A percentile compares a stretch with the other conserved stretches of the same genome.
Conservation (phyloP, 2,113 vertebrate genomes). For the Gnathonemus echidnorhynchus region DNA sequence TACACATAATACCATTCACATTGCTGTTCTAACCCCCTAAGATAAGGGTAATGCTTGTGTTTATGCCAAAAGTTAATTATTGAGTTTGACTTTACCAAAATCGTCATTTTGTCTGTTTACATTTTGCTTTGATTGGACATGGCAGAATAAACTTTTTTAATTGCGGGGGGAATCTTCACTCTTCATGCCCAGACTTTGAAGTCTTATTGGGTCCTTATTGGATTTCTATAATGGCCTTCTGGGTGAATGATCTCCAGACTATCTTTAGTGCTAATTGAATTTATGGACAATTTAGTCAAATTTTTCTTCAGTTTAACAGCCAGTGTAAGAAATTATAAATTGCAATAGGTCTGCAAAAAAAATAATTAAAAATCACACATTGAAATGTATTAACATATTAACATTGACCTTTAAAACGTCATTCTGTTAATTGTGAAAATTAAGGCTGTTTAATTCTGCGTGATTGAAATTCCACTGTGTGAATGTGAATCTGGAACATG, state of each 20-base stretch:
- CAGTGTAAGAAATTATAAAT: background rate
- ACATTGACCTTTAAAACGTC: background rate
- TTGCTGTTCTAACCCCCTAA: background rate
- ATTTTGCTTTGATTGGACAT: background rate
- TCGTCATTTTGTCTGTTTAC: background rate
- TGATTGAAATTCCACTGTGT: background rate
- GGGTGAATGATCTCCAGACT: background rate
- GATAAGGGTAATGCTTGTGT: background rate
- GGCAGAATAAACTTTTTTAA: background rate
- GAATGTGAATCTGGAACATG: background rate
- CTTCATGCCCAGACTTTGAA: background rate
- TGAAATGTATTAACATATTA: background rate
- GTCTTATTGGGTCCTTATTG: constrained; percentile 3
- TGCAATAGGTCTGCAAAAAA: background rate
- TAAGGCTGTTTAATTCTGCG: background rate
- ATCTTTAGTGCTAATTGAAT: constrained; percentile 5
- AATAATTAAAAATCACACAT: background rate
- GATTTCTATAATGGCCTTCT: background rate
- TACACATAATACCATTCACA: background rate
- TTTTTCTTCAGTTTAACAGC: background rate
- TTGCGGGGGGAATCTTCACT: background rate
- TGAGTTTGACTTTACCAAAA: background rate
- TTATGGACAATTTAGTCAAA: constrained; percentile 7
- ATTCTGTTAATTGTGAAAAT: background rate
- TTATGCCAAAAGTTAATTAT: background rate